Evolutionary conservation across 92 coral and sea anemone species (phyloP), one percentile per base, ranked within the genome.

Genomic region (Anthopleura xanthogrammica): DNA sequence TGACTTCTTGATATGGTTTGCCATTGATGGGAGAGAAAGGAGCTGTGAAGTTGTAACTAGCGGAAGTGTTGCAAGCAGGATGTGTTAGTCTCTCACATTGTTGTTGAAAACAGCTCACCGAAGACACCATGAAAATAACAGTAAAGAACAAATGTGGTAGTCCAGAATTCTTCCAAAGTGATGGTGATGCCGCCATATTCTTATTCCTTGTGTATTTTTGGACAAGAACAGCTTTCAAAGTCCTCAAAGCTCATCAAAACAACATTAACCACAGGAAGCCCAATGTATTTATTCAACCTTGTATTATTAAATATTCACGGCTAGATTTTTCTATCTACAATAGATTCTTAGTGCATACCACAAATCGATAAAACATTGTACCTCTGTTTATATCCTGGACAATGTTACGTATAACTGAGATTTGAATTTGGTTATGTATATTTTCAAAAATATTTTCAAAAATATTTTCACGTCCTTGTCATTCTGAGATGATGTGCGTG

Each of bases 21-120:
- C 94, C 94, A 29, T 86, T 70, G 29, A 91, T 79, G 54, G 57
- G 79, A 19, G 83, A 87, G 73, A 91, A 91, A 54, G 86, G 79
- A 8, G 94, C 94, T 12, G 94, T 91, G 57, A 78, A 17, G n/a
- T 23, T 36, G 77, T 88, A 88, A 1, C 90, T 90, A 5, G 92
- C 92, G 16, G 79, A 74, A 10, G 55, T 8, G 22, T 22, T 77
- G 6, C 80, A 46, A 19, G 39, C 80, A 19, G 56, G 60, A 52
- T 77, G 56, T 12, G 41, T 77, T 77, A 52, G 3, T 52, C 58
- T 55, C 60, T 52, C 58, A 22, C 80, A 68, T 13, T 68, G 74
- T 68, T 68, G 74, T 11, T 20, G 7, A 10, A 68, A 12, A 68
- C 74, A 68, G 17, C 43, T 23, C 74, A 68, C 42, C 40, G 74